phyloP scores from a whole-genome alignment of 2,888 invertebrate genomes.

The Sinotaia quadrata region DNA sequence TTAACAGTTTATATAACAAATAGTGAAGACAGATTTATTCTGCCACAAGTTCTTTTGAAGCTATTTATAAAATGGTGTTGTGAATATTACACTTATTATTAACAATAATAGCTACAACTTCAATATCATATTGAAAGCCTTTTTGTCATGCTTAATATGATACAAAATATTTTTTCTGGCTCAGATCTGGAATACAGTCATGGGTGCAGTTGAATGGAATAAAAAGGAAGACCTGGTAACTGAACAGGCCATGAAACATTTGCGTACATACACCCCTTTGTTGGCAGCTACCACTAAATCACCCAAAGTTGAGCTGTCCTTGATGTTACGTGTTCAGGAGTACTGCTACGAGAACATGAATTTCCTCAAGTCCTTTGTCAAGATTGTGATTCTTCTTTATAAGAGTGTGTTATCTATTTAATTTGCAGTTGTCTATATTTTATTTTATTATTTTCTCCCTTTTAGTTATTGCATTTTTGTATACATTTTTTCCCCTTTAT shows the following conservation, averaged over 20 bases:
- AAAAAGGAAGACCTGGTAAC: constrained; percentile 97
- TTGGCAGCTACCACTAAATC: constrained; percentile 89
- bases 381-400: constrained; percentile 95
- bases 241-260: constrained; percentile 87
- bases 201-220: constrained; percentile 97
- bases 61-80: too few relatives aligned
- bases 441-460: too few relatives aligned
- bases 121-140: background rate
- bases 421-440: too few relatives aligned
- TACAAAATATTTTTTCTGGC: background rate
- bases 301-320: constrained; percentile 88
- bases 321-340: constrained; percentile 94
- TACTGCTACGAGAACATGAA: constrained; percentile 99
- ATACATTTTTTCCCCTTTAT: too few relatives aligned
- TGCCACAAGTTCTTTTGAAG: too few relatives aligned
- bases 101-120: background rate
- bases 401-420: constrained; percentile 81
- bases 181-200: constrained; percentile 93
- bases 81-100: too few relatives aligned
- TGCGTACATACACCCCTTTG: constrained; percentile 83
- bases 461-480: too few relatives aligned
- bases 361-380: constrained; percentile 98
- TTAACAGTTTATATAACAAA: too few relatives aligned
- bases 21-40: too few relatives aligned
- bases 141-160: background rate